Percentiles rank a stretch among this genome's conserved stretches.
phyloP scores from a whole-genome alignment of 2,797 vertebrate genomes.

The Cynodonichthys magdalenae region DNA sequence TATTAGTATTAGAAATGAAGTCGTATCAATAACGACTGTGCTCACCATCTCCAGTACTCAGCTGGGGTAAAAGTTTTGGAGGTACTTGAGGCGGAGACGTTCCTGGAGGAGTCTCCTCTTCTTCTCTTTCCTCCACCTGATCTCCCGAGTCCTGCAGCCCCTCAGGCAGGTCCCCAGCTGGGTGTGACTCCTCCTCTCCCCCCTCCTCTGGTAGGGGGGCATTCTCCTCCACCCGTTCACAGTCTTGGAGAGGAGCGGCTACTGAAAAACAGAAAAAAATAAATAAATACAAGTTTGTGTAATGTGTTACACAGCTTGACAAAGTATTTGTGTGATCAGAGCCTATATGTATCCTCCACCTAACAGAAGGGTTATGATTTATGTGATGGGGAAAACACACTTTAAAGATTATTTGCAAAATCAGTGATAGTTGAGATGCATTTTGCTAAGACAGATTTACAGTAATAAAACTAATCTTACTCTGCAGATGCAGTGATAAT shows the following conservation, averaged over 20 bases:
- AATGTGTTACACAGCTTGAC: too few species aligned
- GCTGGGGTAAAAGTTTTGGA: slow-evolving; percentile 68
- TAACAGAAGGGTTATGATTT: too few species aligned
- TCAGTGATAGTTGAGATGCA: background rate
- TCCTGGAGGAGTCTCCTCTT: slow-evolving; percentile 63
- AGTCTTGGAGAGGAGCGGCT: slow-evolving; percentile 68
- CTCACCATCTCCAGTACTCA: slow-evolving; percentile 76
- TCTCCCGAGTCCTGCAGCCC: slow-evolving; percentile 64
- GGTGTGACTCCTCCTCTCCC: slow-evolving; percentile 41
- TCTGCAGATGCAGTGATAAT: background rate
- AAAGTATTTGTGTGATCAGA: too few species aligned
- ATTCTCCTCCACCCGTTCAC: slow-evolving; percentile 66
- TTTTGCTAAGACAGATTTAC: background rate
- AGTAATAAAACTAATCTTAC: background rate
- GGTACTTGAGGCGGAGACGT: slow-evolving; percentile 76
- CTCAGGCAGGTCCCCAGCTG: slow-evolving; percentile 64
- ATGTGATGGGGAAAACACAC: too few species aligned
- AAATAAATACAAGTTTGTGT: background rate
- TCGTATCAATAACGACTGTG: too few species aligned
- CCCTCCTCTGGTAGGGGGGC: slow-evolving; percentile 46
- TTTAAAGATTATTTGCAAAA: too few species aligned
- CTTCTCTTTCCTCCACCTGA: slow-evolving; percentile 60
- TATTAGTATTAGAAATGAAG: too few species aligned
- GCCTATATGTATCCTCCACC: too few species aligned
- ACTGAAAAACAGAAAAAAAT: slow-evolving; percentile 31